phyloP scores from a whole-genome alignment of 2,797 vertebrate genomes.

The Uromys caudimaculatus region DNA sequence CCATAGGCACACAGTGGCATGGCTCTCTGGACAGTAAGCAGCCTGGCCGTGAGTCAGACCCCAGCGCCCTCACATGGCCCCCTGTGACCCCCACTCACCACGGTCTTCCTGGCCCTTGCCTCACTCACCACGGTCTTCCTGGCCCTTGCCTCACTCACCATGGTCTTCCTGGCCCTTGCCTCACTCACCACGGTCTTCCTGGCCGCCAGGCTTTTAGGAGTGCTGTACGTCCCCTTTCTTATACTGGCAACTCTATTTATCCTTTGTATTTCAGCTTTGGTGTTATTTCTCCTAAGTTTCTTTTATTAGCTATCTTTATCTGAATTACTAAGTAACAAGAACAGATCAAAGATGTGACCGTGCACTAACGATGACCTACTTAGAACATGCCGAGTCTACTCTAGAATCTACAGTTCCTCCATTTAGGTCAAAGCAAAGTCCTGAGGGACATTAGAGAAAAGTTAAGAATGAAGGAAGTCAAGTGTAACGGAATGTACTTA shows the following conservation, averaged over 20 bases:
- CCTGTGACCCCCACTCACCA: not conserved
- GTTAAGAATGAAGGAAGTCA: not conserved
- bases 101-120: too few species aligned
- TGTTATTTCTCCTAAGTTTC: constrained; percentile 13
- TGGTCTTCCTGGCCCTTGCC: too few species aligned
- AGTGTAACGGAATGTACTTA: not conserved
- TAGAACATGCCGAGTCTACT: constrained; percentile 22
- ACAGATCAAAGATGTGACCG: constrained; percentile 53
- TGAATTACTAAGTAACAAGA: constrained; percentile 48
- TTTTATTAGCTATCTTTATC: constrained; percentile 1
- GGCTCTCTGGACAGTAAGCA: not conserved
- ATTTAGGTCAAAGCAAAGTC: constrained; percentile 54
- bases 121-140: too few species aligned
- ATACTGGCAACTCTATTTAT: not conserved
- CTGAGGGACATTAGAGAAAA: not conserved
- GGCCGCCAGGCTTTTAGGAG: not conserved
- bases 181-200: too few species aligned
- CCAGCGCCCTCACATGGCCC: not conserved
- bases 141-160: too few species aligned
- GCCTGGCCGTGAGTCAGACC: not conserved
- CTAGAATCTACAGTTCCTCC: constrained; percentile 30
- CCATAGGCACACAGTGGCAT: not conserved
- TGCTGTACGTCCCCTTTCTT: not conserved
- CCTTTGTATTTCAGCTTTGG: constrained; percentile 38
- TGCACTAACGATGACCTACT: constrained; percentile 22